These are phyloP conservation scores for Rhombomys opimus DNA, from an alignment of 2,113 vertebrate species.

Conservation along the genomic window DNA sequence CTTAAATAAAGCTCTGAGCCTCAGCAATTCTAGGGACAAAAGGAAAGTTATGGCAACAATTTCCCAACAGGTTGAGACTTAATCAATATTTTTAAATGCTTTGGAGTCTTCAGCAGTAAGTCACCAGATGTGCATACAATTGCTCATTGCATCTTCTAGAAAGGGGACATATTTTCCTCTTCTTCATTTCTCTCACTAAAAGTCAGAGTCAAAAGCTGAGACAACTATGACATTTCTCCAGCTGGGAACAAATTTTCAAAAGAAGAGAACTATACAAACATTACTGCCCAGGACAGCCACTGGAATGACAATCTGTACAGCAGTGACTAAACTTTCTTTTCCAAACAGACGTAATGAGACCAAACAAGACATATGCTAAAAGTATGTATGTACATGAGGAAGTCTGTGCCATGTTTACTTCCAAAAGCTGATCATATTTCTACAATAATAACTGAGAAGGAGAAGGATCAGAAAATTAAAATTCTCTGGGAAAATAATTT, in stretches of 20 bases:
- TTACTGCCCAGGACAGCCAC: neutral
- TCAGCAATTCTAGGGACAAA: conserved; percentile 49
- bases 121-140: neutral
- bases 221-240: conserved; percentile 51
- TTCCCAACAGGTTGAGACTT: conserved; percentile 68
- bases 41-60: conserved; percentile 25
- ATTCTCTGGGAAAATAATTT: neutral
- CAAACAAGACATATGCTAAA: neutral
- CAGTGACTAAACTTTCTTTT: neutral
- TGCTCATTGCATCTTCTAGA: neutral
- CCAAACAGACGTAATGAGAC: neutral
- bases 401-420: neutral
- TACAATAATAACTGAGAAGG: neutral
- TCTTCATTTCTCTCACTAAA: conserved; percentile 24
- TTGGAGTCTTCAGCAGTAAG: conserved; percentile 19
- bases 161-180: conserved; percentile 6
- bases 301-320: neutral
- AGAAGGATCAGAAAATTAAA: neutral
- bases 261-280: neutral
- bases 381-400: neutral
- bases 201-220: conserved; percentile 42
- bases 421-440: neutral
- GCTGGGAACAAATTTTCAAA: conserved; percentile 63
- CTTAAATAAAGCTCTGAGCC: conserved; percentile 25
- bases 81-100: conserved; percentile 79